Evolutionary conservation across 2,797 vertebrate species (phyloP), one percentile per base, ranked within the genome.

Genomic region (Characodon lateralis): DNA sequence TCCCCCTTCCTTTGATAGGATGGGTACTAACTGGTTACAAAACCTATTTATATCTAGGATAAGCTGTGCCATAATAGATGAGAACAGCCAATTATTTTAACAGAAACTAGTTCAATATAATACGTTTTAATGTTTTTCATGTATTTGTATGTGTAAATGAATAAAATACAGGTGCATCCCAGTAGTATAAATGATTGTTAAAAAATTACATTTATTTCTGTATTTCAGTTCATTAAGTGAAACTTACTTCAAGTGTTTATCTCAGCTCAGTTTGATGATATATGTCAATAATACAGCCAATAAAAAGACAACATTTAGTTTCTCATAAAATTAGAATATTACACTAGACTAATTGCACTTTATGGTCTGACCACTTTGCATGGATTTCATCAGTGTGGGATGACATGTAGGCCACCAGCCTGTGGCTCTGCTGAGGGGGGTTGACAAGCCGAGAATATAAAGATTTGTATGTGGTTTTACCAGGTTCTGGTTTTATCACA

Each of bases 11-110:
- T 16, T 65, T 50, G 50, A 31, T 59, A 16, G 22, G 43, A 69
- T 46, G 35, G 39, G 73, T 77, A 78, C 53, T 18, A 7, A 35
- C 18, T 72, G 7, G 31, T 39, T 79, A 13, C 43, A 71, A 65
- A 83, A 43, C 14, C 9, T 48, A 26, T 79, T 66, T 12, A 4
- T 65, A 6, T 63, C 2, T n/a, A 41, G 26, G 48, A 46, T 69
- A 2, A 26, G 43, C 58, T 50, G n/a, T 65, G 66, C 59, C 10
- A 48, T 51, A 10, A 55, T 20, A 6, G 2, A 72, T 58, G 5
- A 73, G 10, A 18, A 41, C 50, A 72, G 20, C 35, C 22, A 72
- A 26, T 70, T 26, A 70, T 26, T 66, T 66, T 41, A 22, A 39
- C 3, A 18, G 35, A 66, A 66, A 41, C 35, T 41, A 41, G 35